Evolutionary conservation across 2,797 vertebrate genomes (phyloP).

Genomic region (Naso thynnoides): DNA sequence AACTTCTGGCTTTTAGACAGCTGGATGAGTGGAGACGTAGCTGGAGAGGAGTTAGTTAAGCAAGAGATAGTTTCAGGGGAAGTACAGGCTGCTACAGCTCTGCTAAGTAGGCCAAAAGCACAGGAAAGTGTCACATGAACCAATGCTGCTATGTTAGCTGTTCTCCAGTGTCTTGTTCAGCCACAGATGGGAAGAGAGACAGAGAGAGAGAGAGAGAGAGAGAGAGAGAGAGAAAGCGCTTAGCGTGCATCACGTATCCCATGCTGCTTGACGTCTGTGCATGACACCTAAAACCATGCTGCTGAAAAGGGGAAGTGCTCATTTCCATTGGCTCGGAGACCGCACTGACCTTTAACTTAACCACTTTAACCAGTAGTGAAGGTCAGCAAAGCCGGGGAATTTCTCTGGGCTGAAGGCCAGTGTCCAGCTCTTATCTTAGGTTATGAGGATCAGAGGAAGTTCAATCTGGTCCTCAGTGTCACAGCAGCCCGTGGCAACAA

Average conservation of each 20-base stretch:
- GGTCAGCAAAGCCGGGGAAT: conserved; percentile 26
- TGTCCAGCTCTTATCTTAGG: conserved; percentile 28
- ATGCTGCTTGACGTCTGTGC: conserved; percentile 52
- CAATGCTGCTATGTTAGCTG: conserved; percentile 59
- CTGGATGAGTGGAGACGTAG: neutral
- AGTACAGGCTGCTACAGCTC: conserved; percentile 42
- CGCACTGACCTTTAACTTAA: conserved; percentile 43
- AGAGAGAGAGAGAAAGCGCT: conserved; percentile 1
- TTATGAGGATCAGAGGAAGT: conserved; percentile 54
- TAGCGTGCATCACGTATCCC: conserved; percentile 56
- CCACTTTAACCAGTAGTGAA: conserved; percentile 35
- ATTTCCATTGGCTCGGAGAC: conserved; percentile 42
- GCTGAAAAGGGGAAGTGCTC: conserved; percentile 52
- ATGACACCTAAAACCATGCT: conserved; percentile 62
- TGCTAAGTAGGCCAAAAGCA: conserved; percentile 73
- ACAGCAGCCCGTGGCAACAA: conserved; percentile 35
- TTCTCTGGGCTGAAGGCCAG: neutral
- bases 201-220: conserved; percentile 8
- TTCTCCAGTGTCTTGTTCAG: conserved; percentile 68
- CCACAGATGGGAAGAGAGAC: conserved; percentile 55
- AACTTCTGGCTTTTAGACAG: neutral
- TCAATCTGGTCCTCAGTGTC: conserved; percentile 49
- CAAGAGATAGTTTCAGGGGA: conserved; percentile 31
- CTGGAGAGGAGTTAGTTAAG: conserved; percentile 12
- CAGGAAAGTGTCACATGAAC: conserved; percentile 68